Evolutionary conservation across 2,888 invertebrate species (phyloP).

Genomic region (Oscheius myriophilus): DNA sequence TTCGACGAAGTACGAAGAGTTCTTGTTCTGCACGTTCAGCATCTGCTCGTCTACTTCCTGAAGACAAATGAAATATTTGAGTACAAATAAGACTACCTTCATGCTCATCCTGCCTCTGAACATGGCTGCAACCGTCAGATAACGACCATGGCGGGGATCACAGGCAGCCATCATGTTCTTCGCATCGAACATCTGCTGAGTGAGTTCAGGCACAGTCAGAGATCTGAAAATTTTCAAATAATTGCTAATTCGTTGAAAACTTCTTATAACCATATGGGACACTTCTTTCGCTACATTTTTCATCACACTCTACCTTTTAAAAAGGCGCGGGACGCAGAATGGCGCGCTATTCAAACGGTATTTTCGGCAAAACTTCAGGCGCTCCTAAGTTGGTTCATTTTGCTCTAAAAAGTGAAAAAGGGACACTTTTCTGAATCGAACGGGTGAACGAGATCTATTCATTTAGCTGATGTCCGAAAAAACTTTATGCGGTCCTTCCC

Average conservation of each 20-base stretch:
- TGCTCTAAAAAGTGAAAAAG: no score
- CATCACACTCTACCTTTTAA: no score
- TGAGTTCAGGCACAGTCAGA: slow-evolving; percentile 81
- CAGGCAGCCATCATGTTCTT: slow-evolving; percentile 76
- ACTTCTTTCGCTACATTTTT: no score
- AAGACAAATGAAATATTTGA: slow-evolving; percentile 4
- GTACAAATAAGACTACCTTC: slow-evolving; percentile 60
- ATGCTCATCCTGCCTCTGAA: slow-evolving; percentile 77
- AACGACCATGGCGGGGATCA: slow-evolving; percentile 75
- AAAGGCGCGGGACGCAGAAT: no score
- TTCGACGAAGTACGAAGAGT: slow-evolving; percentile 84
- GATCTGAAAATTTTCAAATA: slow-evolving; percentile 75
- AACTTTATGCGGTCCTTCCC: no score
- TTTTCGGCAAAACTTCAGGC: no score
- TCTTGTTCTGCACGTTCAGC: slow-evolving; percentile 94
- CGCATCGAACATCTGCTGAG: slow-evolving; percentile 79
- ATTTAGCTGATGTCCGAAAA: no score
- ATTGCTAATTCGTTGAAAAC: background rate
- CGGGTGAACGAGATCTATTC: no score
- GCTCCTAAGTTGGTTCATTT: no score
- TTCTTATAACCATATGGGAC: no score
- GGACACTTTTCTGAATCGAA: no score
- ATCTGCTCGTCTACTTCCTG: slow-evolving; percentile 84
- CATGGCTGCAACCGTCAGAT: slow-evolving; percentile 77
- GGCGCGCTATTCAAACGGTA: no score